These are phyloP conservation scores for Bombus picipes DNA, from an alignment of 1,140 invertebrate species.

Conservation along the genomic window DNA sequence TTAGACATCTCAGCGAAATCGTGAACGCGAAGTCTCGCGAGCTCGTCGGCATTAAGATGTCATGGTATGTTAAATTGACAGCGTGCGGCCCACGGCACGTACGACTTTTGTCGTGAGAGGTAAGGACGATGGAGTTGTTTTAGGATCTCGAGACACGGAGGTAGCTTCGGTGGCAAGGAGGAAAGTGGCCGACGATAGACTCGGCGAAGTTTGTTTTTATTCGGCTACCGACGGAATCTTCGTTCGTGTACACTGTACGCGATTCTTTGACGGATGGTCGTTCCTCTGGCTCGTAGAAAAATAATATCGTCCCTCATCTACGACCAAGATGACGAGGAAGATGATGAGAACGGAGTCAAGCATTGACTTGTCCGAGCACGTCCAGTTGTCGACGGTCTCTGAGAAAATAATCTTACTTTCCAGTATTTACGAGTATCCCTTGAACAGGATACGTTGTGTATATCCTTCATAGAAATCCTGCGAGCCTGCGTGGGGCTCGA, in stretches of 20 bases:
- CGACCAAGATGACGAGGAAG: background rate
- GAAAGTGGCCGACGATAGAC: slow-evolving; percentile 52
- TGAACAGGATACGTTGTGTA: slow-evolving; percentile 57
- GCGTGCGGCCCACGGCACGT: slow-evolving; percentile 12
- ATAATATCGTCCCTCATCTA: slow-evolving; percentile 63
- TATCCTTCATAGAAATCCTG: slow-evolving; percentile 64
- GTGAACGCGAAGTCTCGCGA: no score
- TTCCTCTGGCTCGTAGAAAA: slow-evolving; percentile 51
- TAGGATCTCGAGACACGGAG: slow-evolving; percentile 54
- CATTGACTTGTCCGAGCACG: slow-evolving; percentile 63
- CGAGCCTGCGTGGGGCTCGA: slow-evolving; percentile 26
- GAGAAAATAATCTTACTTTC: slow-evolving; percentile 73
- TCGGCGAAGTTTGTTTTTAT: slow-evolving; percentile 72
- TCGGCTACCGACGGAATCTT: slow-evolving; percentile 53
- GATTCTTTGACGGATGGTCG: slow-evolving; percentile 68
- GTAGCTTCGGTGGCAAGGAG: slow-evolving; percentile 21
- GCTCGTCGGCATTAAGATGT: slow-evolving; percentile 11
- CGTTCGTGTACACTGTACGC: slow-evolving; percentile 34
- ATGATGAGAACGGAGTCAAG: slow-evolving; percentile 44
- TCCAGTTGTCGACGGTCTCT: slow-evolving; percentile 61
- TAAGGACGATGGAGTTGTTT: slow-evolving; percentile 65
- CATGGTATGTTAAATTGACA: slow-evolving; percentile 22
- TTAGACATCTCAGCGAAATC: no score
- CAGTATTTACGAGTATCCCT: slow-evolving; percentile 70
- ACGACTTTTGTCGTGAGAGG: slow-evolving; percentile 1